Evolutionary conservation across 1,140 invertebrate species (phyloP).

Genomic region (Drosophila mayri): DNA sequence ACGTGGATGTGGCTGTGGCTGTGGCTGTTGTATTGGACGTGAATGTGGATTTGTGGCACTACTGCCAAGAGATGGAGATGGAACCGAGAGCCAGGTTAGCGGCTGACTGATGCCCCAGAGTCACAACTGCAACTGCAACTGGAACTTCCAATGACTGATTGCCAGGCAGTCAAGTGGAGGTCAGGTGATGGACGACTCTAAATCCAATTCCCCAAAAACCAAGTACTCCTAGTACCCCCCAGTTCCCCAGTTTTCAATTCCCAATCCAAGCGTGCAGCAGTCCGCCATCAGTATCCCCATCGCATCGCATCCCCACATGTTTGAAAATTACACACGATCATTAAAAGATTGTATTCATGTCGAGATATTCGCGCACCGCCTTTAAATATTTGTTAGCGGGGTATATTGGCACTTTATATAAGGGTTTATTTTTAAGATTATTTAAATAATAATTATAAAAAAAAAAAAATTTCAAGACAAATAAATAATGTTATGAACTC

Average conservation of each 20-base stretch:
- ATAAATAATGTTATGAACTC: neutral
- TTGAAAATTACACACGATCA: conserved; percentile 83
- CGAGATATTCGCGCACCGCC: conserved; percentile 64
- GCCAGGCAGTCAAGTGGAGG: conserved; percentile 65
- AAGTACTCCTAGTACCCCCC: neutral
- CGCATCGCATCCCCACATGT: conserved; percentile 59
- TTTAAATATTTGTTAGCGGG: neutral
- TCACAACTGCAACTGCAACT: conserved; percentile 45
- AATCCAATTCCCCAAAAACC: conserved; percentile 9
- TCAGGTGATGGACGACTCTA: conserved; percentile 71
- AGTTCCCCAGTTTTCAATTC: neutral
- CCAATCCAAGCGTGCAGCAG: conserved; percentile 15
- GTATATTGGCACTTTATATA: neutral
- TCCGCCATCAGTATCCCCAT: conserved; percentile 2
- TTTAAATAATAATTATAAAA: neutral
- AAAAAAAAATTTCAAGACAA: neutral
- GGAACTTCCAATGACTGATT: conserved; percentile 64
- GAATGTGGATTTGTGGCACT: conserved; percentile 19
- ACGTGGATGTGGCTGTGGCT: conserved; percentile 19
- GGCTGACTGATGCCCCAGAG: conserved; percentile 74
- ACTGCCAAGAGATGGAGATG: conserved; percentile 46
- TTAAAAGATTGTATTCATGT: conserved; percentile 83
- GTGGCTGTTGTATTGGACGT: too few species aligned
- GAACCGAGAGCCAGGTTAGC: conserved; percentile 65
- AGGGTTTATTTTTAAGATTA: neutral